Evolutionary conservation across 92 coral and sea anemone genomes (phyloP).

Genomic region (Pocillopora meandrina): DNA sequence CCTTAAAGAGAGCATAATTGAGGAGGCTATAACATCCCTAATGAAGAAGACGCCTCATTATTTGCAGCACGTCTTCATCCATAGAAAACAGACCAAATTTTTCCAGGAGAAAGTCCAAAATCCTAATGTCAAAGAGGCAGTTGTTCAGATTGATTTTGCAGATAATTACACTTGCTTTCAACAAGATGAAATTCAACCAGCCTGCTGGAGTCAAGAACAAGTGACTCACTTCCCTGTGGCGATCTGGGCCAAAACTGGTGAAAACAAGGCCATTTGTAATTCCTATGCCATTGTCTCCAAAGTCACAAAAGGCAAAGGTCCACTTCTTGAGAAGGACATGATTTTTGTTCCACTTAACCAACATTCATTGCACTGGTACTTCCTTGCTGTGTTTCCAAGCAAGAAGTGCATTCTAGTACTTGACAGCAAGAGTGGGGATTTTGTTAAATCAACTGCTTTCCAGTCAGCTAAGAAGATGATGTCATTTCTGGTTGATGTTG

Average conservation of each 20-base stretch:
- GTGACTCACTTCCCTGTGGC: neutral
- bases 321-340: too few species aligned
- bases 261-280: conserved; percentile 34
- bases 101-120: conserved; percentile 56
- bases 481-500: too few species aligned
- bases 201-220: neutral
- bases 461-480: too few species aligned
- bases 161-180: conserved; percentile 66
- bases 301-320: too few species aligned
- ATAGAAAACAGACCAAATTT: conserved; percentile 33
- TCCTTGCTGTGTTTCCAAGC: too few species aligned
- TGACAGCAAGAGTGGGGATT: too few species aligned
- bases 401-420: too few species aligned
- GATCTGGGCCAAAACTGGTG: conserved; percentile 34
- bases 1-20: conserved; percentile 15
- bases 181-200: conserved; percentile 68
- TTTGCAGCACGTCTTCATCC: conserved; percentile 23
- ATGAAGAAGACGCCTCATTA: conserved; percentile 2
- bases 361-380: too few species aligned
- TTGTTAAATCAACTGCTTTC: too few species aligned
- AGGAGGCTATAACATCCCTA: conserved; percentile 9
- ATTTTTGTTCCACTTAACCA: too few species aligned
- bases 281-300: conserved; percentile 57
- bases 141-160: conserved; percentile 70
- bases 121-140: conserved; percentile 48